Conservation (phyloP, 2,797 vertebrate genomes). For the Microchirus variegatus region DNA sequence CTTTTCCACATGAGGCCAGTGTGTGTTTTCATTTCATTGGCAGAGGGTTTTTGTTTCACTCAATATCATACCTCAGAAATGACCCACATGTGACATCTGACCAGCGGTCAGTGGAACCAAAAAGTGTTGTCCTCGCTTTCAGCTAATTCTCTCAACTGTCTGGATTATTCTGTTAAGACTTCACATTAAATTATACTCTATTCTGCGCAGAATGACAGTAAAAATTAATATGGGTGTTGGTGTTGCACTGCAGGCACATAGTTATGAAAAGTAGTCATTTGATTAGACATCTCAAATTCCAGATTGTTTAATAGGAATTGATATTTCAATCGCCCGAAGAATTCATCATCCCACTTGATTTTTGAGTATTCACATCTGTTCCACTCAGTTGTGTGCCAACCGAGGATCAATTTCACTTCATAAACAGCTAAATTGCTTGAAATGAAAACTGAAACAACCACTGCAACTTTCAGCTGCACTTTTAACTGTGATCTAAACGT, state of each 20-base stretch:
- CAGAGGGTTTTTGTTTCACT: conserved; percentile 4
- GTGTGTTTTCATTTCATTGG: too few species aligned
- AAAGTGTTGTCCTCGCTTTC: conserved; percentile 9
- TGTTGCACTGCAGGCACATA: too few species aligned
- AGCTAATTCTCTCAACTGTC: conserved; percentile 23
- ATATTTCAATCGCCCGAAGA: too few species aligned
- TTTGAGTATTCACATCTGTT: too few species aligned
- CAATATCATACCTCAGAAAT: conserved; percentile 26
- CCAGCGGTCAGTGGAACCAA: neutral
- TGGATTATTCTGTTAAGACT: conserved; percentile 6
- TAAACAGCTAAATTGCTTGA: neutral
- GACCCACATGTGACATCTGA: conserved; percentile 19
- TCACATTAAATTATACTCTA: neutral
- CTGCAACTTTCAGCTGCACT: neutral
- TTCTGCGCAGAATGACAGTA: neutral
- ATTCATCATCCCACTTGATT: too few species aligned
- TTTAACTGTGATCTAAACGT: neutral
- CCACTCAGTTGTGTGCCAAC: too few species aligned
- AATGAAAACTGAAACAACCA: neutral
- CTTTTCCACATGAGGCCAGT: neutral
- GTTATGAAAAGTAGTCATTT: too few species aligned
- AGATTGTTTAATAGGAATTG: too few species aligned
- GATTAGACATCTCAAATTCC: too few species aligned
- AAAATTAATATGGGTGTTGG: neutral
- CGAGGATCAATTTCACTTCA: too few species aligned